phyloP scores from a whole-genome alignment of 2,888 invertebrate genomes.

The Cantharis lateralis region DNA sequence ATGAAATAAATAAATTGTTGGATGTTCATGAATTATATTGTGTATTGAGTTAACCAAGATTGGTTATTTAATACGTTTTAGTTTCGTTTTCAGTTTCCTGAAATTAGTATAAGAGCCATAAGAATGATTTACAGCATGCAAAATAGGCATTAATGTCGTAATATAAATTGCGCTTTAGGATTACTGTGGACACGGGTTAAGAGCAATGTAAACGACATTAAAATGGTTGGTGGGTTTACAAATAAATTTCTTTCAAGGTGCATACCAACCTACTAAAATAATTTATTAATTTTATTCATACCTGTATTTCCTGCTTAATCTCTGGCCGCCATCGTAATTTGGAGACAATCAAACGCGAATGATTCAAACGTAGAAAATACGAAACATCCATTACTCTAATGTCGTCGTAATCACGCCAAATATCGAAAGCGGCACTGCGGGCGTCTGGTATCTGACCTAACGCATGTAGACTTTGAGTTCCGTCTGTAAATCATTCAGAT shows the following conservation, averaged over 20 bases:
- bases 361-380: constrained; percentile 80
- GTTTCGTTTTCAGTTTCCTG: constrained; percentile 18
- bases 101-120: constrained; percentile 17
- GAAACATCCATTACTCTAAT: constrained; percentile 76
- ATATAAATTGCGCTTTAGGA: constrained; percentile 16
- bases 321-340: constrained; percentile 81
- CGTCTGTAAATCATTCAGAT: constrained; percentile 56
- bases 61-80: constrained; percentile 1
- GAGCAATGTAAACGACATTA: constrained; percentile 13
- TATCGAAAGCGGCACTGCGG: constrained; percentile 73
- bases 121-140: constrained; percentile 19
- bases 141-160: constrained; percentile 17
- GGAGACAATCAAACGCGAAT: constrained; percentile 80
- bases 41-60: constrained; percentile 5
- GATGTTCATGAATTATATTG: background rate
- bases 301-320: constrained; percentile 66
- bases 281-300: constrained; percentile 37
- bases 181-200: constrained; percentile 19
- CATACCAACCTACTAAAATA: background rate
- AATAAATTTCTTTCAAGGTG: constrained; percentile 7
- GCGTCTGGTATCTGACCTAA: constrained; percentile 78
- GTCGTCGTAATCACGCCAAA: constrained; percentile 84
- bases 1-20: background rate
- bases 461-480: constrained; percentile 70
- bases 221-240: constrained; percentile 1